phyloP scores from a whole-genome alignment of 2,113 vertebrate species.

The Loxodonta africana region DNA sequence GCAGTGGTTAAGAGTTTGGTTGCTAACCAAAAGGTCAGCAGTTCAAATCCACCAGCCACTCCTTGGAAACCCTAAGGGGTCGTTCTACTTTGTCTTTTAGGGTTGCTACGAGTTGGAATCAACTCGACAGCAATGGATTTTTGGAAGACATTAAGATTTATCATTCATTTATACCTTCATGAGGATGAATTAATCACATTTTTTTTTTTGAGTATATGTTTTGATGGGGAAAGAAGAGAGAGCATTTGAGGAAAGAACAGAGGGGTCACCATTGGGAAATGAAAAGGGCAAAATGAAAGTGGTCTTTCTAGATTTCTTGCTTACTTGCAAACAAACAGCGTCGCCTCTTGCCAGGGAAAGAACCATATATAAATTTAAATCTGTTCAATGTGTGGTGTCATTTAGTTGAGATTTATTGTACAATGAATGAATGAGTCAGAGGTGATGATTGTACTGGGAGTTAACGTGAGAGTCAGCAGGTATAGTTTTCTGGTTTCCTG shows the following conservation, averaged over 20 bases:
- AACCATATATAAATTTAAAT: neutral
- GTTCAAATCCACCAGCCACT: too few relatives aligned
- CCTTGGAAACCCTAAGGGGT: too few relatives aligned
- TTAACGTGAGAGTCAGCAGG: neutral
- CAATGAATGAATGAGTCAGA: neutral
- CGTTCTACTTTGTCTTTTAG: too few relatives aligned
- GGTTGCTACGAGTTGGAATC: too few relatives aligned
- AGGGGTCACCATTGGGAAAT: neutral
- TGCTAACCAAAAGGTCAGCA: too few relatives aligned
- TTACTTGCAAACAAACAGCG: neutral
- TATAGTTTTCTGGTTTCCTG: neutral
- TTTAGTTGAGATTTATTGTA: constrained; percentile 41
- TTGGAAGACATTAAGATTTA: too few relatives aligned
- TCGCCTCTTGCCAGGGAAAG: neutral
- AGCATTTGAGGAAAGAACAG: constrained; percentile 26
- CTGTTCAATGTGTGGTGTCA: neutral
- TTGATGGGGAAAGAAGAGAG: neutral
- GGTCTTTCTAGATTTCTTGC: constrained; percentile 32
- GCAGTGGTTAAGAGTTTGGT: too few relatives aligned
- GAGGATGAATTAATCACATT: neutral
- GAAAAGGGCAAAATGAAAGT: neutral
- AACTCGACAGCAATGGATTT: too few relatives aligned
- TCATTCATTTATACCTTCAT: neutral
- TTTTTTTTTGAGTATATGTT: neutral
- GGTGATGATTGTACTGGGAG: neutral